These are phyloP conservation scores for Chrysaora quinquecirrha DNA, from an alignment of 30 jellyfish, hydroid and myxozoan species.

Conservation along the genomic window DNA sequence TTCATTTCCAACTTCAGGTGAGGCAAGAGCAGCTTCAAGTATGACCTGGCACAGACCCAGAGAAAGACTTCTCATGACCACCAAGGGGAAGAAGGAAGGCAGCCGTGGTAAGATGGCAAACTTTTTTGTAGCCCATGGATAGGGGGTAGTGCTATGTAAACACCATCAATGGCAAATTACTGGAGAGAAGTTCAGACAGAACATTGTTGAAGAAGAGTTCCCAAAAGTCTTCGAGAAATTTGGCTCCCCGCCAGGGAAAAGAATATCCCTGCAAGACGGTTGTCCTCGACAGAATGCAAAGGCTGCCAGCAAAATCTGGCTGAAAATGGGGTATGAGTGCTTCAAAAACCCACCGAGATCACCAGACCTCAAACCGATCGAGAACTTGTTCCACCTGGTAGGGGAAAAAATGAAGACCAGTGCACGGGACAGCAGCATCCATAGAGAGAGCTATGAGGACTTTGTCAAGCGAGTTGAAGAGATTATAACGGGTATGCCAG, in stretches of 20 bases:
- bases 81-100: slow-evolving; percentile 1
- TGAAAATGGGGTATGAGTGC: neutral
- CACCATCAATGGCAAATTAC: neutral
- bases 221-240: neutral
- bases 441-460: neutral
- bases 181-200: neutral
- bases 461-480: neutral
- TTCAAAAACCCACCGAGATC: neutral
- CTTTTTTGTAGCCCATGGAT: neutral
- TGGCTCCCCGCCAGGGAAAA: neutral
- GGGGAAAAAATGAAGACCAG: neutral
- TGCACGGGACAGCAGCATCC: neutral
- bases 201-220: neutral
- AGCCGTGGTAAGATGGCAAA: neutral
- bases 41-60: slow-evolving; percentile 2
- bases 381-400: slow-evolving; percentile 1
- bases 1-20: too few species aligned
- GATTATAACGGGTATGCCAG: slow-evolving; percentile 1
- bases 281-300: neutral
- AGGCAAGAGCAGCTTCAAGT: too few species aligned
- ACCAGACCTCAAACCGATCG: neutral
- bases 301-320: neutral
- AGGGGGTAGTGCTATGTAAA: neutral
- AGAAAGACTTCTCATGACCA: neutral
- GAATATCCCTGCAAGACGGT: neutral